Conservation (phyloP, 2,797 vertebrate species). For the Onychomys arenicola region DNA sequence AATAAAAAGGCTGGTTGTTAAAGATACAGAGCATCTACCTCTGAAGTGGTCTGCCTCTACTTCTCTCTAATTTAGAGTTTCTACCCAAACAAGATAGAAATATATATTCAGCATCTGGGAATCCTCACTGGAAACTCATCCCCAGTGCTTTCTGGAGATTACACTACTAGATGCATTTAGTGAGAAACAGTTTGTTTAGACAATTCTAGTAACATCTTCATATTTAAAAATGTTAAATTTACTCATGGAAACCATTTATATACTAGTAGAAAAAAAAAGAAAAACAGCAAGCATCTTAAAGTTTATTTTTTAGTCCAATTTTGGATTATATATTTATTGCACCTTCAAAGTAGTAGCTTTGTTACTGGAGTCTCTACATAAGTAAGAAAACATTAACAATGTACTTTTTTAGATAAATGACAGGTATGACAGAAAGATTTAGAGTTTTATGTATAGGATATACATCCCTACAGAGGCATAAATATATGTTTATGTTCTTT, state of each 20-base stretch:
- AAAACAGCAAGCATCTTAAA: background rate
- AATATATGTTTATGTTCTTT: background rate
- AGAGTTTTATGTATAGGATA: background rate
- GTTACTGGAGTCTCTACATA: background rate
- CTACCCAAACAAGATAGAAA: slow-evolving; percentile 45
- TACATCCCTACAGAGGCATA: background rate
- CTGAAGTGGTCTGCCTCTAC: background rate
- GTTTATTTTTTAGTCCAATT: slow-evolving; percentile 15
- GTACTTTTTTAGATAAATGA: slow-evolving; percentile 31
- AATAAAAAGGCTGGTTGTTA: background rate
- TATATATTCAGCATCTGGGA: slow-evolving; percentile 29
- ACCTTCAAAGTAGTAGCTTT: background rate
- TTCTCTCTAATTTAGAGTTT: background rate
- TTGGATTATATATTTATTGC: slow-evolving; percentile 35
- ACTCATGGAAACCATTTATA: slow-evolving; percentile 42
- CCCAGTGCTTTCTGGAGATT: slow-evolving; percentile 9
- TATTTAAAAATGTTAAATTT: slow-evolving; percentile 64
- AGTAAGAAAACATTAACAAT: background rate
- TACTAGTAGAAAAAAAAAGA: background rate
- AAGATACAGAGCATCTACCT: background rate
- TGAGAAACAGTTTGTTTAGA: slow-evolving; percentile 51
- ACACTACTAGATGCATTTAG: slow-evolving; percentile 36
- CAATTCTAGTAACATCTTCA: slow-evolving; percentile 58
- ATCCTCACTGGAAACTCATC: slow-evolving; percentile 51
- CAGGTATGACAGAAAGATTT: background rate